Percentiles rank a stretch among this genome's conserved stretches.
phyloP scores from a whole-genome alignment of 2,888 invertebrate genomes.

The Chironomus tentans region DNA sequence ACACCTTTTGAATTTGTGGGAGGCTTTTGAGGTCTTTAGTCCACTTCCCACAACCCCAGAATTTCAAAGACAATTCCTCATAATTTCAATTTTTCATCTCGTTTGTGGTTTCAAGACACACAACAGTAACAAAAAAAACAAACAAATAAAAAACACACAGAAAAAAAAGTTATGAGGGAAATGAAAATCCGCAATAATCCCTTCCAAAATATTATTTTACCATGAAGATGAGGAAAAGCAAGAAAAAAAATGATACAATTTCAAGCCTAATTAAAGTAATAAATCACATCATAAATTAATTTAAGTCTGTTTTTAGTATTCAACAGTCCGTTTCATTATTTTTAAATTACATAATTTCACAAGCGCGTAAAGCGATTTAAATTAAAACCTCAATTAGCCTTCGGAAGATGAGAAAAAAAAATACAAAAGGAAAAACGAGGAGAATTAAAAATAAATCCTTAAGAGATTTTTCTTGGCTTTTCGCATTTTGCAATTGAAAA shows the following conservation, averaged over 20 bases:
- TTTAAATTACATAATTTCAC: constrained; percentile 14
- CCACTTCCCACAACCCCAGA: no score
- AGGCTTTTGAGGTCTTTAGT: no score
- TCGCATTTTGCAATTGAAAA: no score
- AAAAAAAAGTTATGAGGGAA: no score
- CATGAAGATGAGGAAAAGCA: background rate
- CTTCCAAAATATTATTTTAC: no score
- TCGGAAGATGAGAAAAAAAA: background rate
- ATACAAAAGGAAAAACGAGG: background rate
- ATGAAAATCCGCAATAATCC: no score
- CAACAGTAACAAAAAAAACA: no score
- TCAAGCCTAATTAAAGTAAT: constrained; percentile 21
- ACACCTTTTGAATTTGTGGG: no score
- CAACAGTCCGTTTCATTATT: constrained; percentile 8
- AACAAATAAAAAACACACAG: no score
- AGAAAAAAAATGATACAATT: background rate
- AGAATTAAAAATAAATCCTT: constrained; percentile 2
- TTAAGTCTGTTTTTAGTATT: constrained; percentile 1
- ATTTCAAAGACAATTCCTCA: no score
- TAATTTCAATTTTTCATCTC: no score
- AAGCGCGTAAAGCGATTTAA: constrained; percentile 18
- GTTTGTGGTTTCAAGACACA: no score
- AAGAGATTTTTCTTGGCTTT: background rate
- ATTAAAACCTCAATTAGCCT: constrained; percentile 19
- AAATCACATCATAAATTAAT: constrained; percentile 27